Evolutionary conservation across 2,113 vertebrate genomes (phyloP).

Genomic region (Stegostoma tigrinum): DNA sequence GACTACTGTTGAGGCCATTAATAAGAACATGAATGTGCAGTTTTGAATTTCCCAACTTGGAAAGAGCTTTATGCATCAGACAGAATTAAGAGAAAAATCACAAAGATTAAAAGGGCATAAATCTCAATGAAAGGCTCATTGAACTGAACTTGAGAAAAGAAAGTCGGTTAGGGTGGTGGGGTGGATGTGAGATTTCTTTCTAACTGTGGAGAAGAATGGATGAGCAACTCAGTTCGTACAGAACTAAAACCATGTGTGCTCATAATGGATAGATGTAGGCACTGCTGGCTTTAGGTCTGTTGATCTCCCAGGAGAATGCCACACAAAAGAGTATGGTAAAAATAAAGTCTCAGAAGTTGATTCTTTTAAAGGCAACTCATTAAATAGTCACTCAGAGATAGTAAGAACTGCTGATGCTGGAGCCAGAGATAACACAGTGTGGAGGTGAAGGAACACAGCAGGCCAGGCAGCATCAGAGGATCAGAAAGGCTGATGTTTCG

Average conservation of each 20-base stretch:
- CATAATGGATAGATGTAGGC: neutral
- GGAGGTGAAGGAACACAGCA: no score
- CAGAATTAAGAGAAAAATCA: neutral
- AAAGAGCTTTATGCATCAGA: neutral
- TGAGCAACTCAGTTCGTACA: neutral
- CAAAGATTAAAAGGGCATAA: neutral
- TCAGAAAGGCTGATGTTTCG: no score
- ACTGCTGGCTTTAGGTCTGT: neutral
- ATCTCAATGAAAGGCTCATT: neutral
- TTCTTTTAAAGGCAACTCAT: neutral
- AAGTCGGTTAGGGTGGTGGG: neutral
- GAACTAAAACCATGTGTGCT: neutral
- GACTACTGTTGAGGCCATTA: neutral
- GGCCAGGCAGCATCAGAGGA: no score
- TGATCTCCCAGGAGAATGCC: neutral
- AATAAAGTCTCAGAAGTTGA: neutral
- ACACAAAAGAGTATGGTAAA: neutral
- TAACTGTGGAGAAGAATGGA: neutral
- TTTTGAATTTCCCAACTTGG: neutral
- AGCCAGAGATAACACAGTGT: no score
- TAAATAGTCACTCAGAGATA: neutral
- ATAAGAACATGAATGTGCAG: neutral
- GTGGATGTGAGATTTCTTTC: neutral
- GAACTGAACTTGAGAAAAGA: neutral
- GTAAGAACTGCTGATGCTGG: no score